A percentile compares a stretch with the other conserved stretches of the same genome.
Evolutionary conservation across 2,888 invertebrate genomes (phyloP).

Genomic region (Arenicola marina): DNA sequence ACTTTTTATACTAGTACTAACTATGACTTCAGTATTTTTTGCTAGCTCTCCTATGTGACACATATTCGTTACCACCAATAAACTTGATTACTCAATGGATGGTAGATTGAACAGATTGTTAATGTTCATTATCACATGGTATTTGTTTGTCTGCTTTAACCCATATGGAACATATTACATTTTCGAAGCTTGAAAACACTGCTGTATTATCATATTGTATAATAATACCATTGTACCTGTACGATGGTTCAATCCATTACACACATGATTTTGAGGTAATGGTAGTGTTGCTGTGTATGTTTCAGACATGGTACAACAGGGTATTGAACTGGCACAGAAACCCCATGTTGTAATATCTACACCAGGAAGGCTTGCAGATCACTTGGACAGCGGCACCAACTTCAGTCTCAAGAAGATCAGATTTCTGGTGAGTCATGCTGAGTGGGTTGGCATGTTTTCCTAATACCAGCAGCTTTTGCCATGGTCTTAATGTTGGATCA

Average conservation of each 20-base stretch:
- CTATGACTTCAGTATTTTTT: too few relatives aligned
- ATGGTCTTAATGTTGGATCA: too few relatives aligned
- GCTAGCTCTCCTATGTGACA: neutral
- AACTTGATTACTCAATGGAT: neutral
- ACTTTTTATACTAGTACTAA: too few relatives aligned
- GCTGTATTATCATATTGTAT: neutral
- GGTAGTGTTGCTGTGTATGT: neutral
- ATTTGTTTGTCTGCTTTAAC: neutral
- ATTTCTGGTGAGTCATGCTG: slow-evolving; percentile 55
- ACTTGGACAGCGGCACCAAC: slow-evolving; percentile 77
- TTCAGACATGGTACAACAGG: slow-evolving; percentile 79
- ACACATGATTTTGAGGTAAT: neutral
- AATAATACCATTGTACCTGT: too few relatives aligned
- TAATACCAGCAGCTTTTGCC: too few relatives aligned
- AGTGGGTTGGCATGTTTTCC: too few relatives aligned
- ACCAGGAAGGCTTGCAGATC: slow-evolving; percentile 92
- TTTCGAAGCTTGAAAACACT: neutral
- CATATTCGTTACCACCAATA: neutral
- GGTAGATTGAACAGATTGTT: too few relatives aligned
- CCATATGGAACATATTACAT: neutral
- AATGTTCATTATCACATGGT: neutral
- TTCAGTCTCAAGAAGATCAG: slow-evolving; percentile 57
- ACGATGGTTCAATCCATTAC: too few relatives aligned
- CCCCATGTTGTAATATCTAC: slow-evolving; percentile 97
- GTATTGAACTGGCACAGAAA: slow-evolving; percentile 76